Evolutionary conservation across 2,113 vertebrate species (phyloP).

Genomic region (Isurus oxyrinchus): DNA sequence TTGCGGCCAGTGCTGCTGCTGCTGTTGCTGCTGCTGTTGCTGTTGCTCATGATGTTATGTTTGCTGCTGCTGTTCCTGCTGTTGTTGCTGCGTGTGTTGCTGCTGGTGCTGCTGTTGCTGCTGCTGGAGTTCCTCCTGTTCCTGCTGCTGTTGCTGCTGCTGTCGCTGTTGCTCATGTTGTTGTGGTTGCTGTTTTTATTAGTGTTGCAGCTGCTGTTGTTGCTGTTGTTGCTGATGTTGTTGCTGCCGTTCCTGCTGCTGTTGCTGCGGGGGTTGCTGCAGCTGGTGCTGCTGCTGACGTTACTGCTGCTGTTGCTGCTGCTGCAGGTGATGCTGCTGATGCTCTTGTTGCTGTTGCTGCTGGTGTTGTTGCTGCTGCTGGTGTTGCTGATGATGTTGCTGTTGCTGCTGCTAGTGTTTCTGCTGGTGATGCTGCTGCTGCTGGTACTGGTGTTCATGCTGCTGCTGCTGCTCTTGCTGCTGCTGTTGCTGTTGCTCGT

Average conservation of each 20-base stretch:
- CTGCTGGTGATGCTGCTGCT: neutral
- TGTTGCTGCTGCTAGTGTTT: neutral
- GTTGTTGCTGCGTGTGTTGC: neutral
- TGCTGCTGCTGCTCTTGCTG: slow-evolving; percentile 12
- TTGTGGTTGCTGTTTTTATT: neutral
- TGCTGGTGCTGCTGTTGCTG: neutral
- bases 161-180: neutral
- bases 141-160: neutral
- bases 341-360: neutral
- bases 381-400: neutral
- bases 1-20: neutral
- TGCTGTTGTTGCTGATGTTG: neutral
- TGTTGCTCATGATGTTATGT: neutral
- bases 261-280: neutral
- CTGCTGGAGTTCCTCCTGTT: neutral
- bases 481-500: neutral
- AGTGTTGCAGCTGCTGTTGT: neutral
- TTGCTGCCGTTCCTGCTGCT: neutral
- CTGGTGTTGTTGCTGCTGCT: neutral
- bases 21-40: neutral
- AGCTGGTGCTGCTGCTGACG: neutral
- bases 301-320: neutral
- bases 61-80: neutral
- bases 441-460: neutral
- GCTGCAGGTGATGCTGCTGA: neutral